A percentile compares a stretch with the other conserved stretches of the same genome.
Conservation (phyloP, 2,113 vertebrate species). For the Cygnus buccinator region DNA sequence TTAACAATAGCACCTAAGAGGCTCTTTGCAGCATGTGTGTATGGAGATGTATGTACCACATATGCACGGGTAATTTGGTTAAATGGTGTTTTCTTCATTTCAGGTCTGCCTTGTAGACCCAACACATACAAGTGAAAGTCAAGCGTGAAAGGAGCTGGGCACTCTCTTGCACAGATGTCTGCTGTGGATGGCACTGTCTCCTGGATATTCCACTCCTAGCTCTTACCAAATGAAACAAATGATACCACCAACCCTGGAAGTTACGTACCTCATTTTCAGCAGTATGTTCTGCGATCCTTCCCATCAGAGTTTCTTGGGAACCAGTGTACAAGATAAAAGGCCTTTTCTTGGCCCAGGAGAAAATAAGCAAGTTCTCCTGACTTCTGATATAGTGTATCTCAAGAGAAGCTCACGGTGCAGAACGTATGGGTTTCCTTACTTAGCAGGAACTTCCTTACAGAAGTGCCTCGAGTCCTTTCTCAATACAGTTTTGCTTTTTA, state of each 20-base stretch:
- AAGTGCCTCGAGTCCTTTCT: background rate
- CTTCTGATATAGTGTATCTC: background rate
- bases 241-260: background rate
- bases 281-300: slow-evolving; percentile 1
- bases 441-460: background rate
- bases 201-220: background rate
- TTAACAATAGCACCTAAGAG: background rate
- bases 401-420: background rate
- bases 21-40: background rate
- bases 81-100: background rate
- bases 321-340: background rate
- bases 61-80: background rate
- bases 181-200: slow-evolving; percentile 21
- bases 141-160: background rate
- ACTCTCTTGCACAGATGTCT: slow-evolving; percentile 38
- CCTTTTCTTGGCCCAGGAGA: background rate
- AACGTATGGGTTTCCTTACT: background rate
- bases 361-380: background rate
- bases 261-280: slow-evolving; percentile 19
- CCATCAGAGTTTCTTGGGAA: slow-evolving; percentile 15
- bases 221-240: slow-evolving; percentile 36
- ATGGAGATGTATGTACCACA: background rate
- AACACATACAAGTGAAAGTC: background rate
- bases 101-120: background rate
- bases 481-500: background rate